Base-by-base conservation (phyloP, 2,113 vertebrate genomes). In the Mesoclemmys tuberculata region DNA sequence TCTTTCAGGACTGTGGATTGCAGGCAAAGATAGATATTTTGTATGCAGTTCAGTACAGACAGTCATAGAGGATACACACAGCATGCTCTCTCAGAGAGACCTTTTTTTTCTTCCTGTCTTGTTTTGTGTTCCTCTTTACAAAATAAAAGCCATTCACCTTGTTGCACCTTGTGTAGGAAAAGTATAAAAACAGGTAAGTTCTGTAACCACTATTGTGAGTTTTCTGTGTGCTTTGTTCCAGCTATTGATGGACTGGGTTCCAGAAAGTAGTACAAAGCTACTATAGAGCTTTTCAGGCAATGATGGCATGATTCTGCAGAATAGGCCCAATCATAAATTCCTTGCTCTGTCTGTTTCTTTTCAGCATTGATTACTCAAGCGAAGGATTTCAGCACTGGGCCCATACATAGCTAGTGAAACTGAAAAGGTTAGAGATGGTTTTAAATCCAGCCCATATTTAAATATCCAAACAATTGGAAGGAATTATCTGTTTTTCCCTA, bases 71-170 rank as follows among this genome's bases (percentile, higher is more conserved):
- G 88, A 80, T 56, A 10, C 44, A n/a, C 8, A 78, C 10, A 85
- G 8, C 13, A 48, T 51, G 51, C 83, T 41, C 16, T 87, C 58
- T 52, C 41, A 2, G 52, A 88, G n/a, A 5, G 9, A 41, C 49
- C 51, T n/a, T 85, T 54, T 90, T 74, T 83, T 41, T 24, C 55
- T 58, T 27, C 22, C 24, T 58, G 5, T 87, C 49, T 58, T 79
- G 10, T 4, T 74, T 91, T 92, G 49, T 82, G 82, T 92, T 92
- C 4, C 8, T 75, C 92, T 91, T 90, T 35, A 68, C 4, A 55
- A 61, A 61, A 75, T 77, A 85, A 94, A 5, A 38, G 46, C 74
- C n/a, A 13, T 44, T 80, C 61, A 80, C 58, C 58, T 81, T 13
- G 2, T 3, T 3, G 54, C 21, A 95, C 55, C 61, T 80, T 68